Conservation (phyloP, 2,888 invertebrate genomes). For the Mimachlamys varia region DNA sequence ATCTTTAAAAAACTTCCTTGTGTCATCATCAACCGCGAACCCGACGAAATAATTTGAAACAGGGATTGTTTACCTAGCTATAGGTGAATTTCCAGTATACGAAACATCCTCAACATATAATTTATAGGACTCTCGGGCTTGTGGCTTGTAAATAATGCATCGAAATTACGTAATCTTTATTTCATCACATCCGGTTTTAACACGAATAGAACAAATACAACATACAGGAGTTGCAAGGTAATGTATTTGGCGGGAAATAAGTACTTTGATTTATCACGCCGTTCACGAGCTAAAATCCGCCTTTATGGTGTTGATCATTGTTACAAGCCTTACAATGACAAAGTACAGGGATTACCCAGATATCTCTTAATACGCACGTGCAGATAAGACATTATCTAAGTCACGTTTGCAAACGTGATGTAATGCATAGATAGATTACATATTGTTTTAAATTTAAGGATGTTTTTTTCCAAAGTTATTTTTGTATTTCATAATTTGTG, state of each 20-base stretch:
- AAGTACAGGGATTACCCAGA: background rate
- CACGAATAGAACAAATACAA: background rate
- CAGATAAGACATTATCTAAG: background rate
- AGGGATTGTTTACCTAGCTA: background rate
- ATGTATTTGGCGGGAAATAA: constrained; percentile 20
- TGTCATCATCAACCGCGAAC: background rate
- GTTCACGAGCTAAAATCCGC: background rate
- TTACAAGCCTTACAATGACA: background rate
- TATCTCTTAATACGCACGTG: background rate
- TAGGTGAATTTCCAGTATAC: background rate
- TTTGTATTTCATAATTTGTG: no score
- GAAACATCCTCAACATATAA: background rate
- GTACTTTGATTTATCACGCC: background rate
- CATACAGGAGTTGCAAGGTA: no score
- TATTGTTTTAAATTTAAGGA: no score
- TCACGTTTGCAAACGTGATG: no score
- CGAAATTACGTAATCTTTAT: background rate
- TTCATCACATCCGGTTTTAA: constrained; percentile 15
- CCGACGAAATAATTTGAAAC: background rate
- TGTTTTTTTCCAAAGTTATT: no score
- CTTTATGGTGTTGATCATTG: no score
- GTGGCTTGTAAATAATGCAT: background rate
- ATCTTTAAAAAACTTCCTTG: background rate
- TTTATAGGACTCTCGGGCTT: background rate
- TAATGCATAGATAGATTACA: no score